Base-by-base conservation (phyloP, 2,797 vertebrate genomes). In the Mus caroli region DNA sequence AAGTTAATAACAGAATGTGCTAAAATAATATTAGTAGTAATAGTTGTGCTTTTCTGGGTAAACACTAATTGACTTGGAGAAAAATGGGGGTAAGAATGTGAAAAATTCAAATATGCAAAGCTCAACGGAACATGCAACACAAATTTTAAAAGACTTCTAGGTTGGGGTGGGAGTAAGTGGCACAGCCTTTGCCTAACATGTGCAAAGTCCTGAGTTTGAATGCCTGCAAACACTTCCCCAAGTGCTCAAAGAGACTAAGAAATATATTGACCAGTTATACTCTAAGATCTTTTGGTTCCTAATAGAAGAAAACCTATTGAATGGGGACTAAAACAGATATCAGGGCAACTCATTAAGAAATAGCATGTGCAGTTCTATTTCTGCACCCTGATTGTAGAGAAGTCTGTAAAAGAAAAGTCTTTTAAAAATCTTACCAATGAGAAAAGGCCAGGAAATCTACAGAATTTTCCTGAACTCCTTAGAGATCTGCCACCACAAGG, bases 391-490 rank as follows among this genome's bases (percentile, higher is more conserved):
- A 62, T 84, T 79, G 90, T 64, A 52, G 2, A n/a, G 60, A 92
- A 79, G 79, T 73, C 31, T 90, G 6, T 31, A 93, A 37, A 43
- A 87, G 31, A 91, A 67, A 77, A 71, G 8, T 46, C 12, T 56
- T 83, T n/a, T 34, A 28, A n/a, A 10, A 56, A 15, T 50, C 56
- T 22, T n/a, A 67, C 5, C 52, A 93, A 76, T 50, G 43, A 91
- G 31, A 78, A 94, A 95, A 94, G 75, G 0, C 60, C 64, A 92
- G 28, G 37, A 96, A 92, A 89, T 60, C 24, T 80, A 56, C 31
- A 78, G 60, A 88, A 80, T 80, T 90, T 83, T 54, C 62, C 62
- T 82, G 19, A 86, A 84, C 52, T 92, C 67, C 76, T 76, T 69
- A 95, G 58, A 67, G 31, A 91, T 77, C 40, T 84, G 40, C 82